Evolutionary conservation across 2,888 invertebrate species (phyloP).

Genomic region (Lingula anatina): DNA sequence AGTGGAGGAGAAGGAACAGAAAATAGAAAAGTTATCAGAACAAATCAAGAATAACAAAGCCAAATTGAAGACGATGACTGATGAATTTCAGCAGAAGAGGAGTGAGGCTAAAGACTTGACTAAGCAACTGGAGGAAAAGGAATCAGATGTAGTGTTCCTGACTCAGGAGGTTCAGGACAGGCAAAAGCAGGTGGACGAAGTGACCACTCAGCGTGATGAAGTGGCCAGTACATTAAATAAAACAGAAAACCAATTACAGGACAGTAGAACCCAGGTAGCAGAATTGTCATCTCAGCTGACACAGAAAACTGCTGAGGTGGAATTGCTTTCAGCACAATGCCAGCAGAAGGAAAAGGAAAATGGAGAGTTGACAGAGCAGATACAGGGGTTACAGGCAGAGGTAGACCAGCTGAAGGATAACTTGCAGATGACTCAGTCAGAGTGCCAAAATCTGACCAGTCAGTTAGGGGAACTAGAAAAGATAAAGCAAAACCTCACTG

Average conservation of each 20-base stretch:
- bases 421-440: constrained; percentile 2
- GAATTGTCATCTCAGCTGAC: too few species aligned
- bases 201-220: too few species aligned
- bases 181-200: not conserved
- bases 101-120: constrained; percentile 3
- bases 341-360: constrained; percentile 6
- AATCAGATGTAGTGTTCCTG: constrained; percentile 4
- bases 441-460: constrained; percentile 1
- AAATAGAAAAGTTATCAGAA: constrained; percentile 14
- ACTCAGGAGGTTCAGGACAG: constrained; percentile 1
- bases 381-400: not conserved
- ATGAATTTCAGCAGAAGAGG: constrained; percentile 2
- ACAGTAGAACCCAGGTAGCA: too few species aligned
- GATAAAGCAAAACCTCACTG: not conserved
- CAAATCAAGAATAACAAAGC: constrained; percentile 2
- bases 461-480: not conserved
- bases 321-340: not conserved
- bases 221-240: too few species aligned
- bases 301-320: too few species aligned
- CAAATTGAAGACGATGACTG: not conserved
- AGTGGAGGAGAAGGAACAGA: constrained; percentile 20
- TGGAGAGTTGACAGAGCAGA: not conserved
- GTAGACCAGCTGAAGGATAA: constrained; percentile 2
- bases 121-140: too few species aligned
- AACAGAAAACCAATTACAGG: too few species aligned